A percentile compares a stretch with the other conserved stretches of the same genome.
Evolutionary conservation across 2,888 invertebrate genomes (phyloP).

Genomic region (Idaea aversata): DNA sequence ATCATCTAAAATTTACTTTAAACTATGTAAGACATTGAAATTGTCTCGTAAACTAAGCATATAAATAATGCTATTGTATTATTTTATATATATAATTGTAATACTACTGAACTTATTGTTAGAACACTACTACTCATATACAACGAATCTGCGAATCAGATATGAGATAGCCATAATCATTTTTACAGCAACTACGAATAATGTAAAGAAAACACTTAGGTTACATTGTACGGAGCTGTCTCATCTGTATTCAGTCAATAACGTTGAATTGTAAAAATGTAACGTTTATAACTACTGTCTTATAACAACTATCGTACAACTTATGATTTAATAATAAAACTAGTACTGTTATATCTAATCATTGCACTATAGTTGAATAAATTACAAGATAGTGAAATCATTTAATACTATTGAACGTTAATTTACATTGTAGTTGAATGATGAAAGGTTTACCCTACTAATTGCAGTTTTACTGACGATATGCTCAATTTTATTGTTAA

Average conservation of each 20-base stretch:
- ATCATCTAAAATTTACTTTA: slow-evolving; percentile 64
- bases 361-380: slow-evolving; percentile 80
- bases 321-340: slow-evolving; percentile 57
- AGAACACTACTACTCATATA: slow-evolving; percentile 62
- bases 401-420: slow-evolving; percentile 53
- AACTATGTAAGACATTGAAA: slow-evolving; percentile 71
- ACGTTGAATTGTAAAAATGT: slow-evolving; percentile 68
- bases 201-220: slow-evolving; percentile 55
- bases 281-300: slow-evolving; percentile 58
- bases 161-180: slow-evolving; percentile 66
- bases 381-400: slow-evolving; percentile 71
- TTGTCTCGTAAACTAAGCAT: slow-evolving; percentile 73
- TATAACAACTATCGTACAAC: slow-evolving; percentile 66
- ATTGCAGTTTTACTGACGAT: slow-evolving; percentile 45
- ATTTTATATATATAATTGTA: slow-evolving; percentile 69
- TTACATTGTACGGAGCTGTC: slow-evolving; percentile 65
- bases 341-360: slow-evolving; percentile 74
- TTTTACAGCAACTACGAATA: slow-evolving; percentile 61
- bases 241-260: slow-evolving; percentile 69
- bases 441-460: slow-evolving; percentile 48
- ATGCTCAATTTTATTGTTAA: slow-evolving; percentile 30
- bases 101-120: slow-evolving; percentile 70
- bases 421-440: slow-evolving; percentile 38
- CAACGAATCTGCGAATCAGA: slow-evolving; percentile 60
- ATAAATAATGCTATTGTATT: slow-evolving; percentile 77